Percentiles rank a stretch among this genome's conserved stretches.
Evolutionary conservation across 2,797 vertebrate species (phyloP).

Genomic region (Tangara arthus): DNA sequence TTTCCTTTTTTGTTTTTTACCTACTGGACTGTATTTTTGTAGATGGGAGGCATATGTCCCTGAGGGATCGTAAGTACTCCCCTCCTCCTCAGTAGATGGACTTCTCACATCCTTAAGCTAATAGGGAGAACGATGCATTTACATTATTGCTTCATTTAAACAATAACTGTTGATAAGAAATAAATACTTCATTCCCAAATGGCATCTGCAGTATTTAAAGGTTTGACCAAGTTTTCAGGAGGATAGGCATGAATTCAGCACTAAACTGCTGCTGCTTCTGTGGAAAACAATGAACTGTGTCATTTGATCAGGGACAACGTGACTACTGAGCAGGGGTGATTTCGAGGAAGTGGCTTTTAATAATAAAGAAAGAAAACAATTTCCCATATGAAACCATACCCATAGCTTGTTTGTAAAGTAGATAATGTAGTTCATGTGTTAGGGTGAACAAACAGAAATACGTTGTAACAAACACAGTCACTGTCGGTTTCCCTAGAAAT

Average conservation of each 20-base stretch:
- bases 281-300: slow-evolving; percentile 12
- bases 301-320: slow-evolving; percentile 13
- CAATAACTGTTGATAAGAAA: background rate
- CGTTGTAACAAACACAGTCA: background rate
- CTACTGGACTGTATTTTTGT: background rate
- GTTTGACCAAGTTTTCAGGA: slow-evolving; percentile 23
- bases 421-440: background rate
- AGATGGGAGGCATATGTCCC: background rate
- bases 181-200: slow-evolving; percentile 4
- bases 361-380: background rate
- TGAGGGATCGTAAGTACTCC: background rate
- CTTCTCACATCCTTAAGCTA: background rate
- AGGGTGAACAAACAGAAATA: background rate
- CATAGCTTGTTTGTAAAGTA: background rate
- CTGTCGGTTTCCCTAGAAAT: background rate
- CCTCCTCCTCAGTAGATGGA: background rate
- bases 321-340: background rate
- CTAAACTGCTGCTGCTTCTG: background rate
- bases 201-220: background rate
- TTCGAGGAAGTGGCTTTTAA: background rate
- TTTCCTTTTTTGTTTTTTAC: background rate
- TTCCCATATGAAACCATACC: background rate
- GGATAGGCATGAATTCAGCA: background rate
- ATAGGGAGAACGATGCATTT: background rate
- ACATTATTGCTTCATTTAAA: slow-evolving; percentile 16